Evolutionary conservation across 2,888 invertebrate species (phyloP).

Genomic region (Sclerodermus sp.): DNA sequence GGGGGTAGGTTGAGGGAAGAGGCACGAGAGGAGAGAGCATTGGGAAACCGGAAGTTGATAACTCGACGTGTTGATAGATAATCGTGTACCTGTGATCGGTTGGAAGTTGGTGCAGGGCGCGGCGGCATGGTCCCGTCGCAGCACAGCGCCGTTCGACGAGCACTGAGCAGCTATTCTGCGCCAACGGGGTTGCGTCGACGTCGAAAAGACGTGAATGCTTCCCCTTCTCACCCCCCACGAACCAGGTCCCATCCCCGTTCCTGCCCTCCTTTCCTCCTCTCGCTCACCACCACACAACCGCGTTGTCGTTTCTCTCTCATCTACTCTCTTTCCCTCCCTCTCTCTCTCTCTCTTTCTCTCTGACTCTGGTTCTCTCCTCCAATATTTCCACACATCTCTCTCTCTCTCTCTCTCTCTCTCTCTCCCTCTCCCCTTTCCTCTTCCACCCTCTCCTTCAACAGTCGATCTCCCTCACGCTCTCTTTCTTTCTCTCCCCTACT

Average conservation of each 20-base stretch:
- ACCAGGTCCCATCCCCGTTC: conserved; percentile 11
- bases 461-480: conserved; percentile 3
- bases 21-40: background rate
- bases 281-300: no score
- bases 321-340: background rate
- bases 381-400: background rate
- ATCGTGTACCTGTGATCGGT: conserved; percentile 51
- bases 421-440: background rate
- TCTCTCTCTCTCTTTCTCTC: conserved; percentile 3
- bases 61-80: background rate
- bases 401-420: conserved; percentile 6
- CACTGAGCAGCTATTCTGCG: conserved; percentile 52
- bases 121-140: conserved; percentile 56
- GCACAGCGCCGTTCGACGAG: conserved; percentile 54
- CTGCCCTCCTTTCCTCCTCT: background rate
- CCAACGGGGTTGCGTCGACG: conserved; percentile 53
- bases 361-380: background rate
- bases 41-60: conserved; percentile 10
- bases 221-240: conserved; percentile 13
- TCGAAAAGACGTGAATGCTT: conserved; percentile 46
- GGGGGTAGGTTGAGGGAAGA: no score
- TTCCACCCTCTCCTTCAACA: background rate
- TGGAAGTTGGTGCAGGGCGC: conserved; percentile 50
- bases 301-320: conserved; percentile 8
- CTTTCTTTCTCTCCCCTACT: background rate